These are phyloP conservation scores for Laupala kohalensis DNA, from an alignment of 1,140 invertebrate genomes.

Conservation along the genomic window DNA sequence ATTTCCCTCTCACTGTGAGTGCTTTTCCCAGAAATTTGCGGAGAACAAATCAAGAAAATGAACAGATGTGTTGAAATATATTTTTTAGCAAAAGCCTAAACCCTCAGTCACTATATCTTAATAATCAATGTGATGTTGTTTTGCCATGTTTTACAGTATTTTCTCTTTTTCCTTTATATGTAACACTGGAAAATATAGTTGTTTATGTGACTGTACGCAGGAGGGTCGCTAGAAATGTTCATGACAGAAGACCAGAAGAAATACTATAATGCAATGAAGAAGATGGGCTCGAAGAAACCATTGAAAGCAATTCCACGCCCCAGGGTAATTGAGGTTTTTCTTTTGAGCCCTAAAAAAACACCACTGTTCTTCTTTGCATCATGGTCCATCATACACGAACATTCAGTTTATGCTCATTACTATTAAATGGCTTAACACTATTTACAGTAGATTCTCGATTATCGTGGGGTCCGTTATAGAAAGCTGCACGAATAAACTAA, in stretches of 20 bases:
- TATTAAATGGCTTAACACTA: background rate
- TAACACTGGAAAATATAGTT: background rate
- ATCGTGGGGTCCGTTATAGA: background rate
- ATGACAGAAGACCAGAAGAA: conserved; percentile 99
- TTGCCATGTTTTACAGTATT: background rate
- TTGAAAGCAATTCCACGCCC: conserved; percentile 95
- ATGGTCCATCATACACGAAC: background rate
- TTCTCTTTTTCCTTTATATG: background rate
- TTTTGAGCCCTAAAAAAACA: background rate
- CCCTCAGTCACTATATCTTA: too few relatives aligned
- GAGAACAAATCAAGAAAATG: background rate
- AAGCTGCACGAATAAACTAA: background rate
- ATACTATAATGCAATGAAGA: conserved; percentile 99
- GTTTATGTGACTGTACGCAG: conserved; percentile 39
- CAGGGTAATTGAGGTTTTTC: conserved; percentile 46
- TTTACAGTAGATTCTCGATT: background rate
- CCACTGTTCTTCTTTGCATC: background rate
- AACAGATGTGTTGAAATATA: background rate
- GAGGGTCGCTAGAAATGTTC: conserved; percentile 97
- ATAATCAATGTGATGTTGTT: too few relatives aligned
- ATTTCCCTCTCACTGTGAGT: background rate
- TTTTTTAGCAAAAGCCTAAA: too few relatives aligned
- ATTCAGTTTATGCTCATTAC: background rate
- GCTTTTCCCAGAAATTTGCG: background rate
- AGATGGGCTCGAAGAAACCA: conserved; percentile 96